A percentile compares a stretch with the other conserved stretches of the same genome.
Evolutionary conservation across 1,140 invertebrate species (phyloP).

Genomic region (Globodera rostochiensis): DNA sequence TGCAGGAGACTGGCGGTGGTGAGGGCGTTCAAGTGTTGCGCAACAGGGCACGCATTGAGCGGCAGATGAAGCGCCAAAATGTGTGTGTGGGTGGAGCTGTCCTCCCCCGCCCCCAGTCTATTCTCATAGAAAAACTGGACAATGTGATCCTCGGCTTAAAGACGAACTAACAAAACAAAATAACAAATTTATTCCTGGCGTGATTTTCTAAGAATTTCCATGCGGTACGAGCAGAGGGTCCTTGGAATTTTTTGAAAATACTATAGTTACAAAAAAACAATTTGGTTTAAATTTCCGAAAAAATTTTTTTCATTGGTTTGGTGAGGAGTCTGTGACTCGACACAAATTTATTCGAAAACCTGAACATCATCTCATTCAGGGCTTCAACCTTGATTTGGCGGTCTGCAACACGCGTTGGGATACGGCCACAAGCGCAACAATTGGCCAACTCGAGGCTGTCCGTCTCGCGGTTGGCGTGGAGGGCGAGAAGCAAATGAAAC

Average conservation of each 20-base stretch:
- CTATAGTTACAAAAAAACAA: too few relatives aligned
- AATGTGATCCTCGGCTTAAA: too few relatives aligned
- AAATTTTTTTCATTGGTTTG: neutral
- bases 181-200: too few relatives aligned
- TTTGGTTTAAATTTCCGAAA: too few relatives aligned
- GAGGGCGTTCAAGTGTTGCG: conserved; percentile 97
- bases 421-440: neutral
- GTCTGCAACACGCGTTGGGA: conserved; percentile 3
- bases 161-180: too few relatives aligned
- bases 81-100: too few relatives aligned
- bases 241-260: too few relatives aligned
- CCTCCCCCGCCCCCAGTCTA: too few relatives aligned
- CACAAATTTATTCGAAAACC: neutral
- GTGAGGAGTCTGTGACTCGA: neutral
- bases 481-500: neutral
- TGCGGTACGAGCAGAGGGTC: too few relatives aligned
- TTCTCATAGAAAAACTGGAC: too few relatives aligned
- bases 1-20: conserved; percentile 89
- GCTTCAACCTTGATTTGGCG: neutral
- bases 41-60: conserved; percentile 69
- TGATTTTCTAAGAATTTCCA: too few relatives aligned
- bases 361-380: neutral
- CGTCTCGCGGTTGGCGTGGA: conserved; percentile 8
- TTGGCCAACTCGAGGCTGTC: conserved; percentile 14
- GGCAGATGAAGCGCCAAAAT: too few relatives aligned